A percentile compares a stretch with the other conserved stretches of the same genome.
Conservation (phyloP, 2,113 vertebrate genomes). For the Charadrius vociferus region DNA sequence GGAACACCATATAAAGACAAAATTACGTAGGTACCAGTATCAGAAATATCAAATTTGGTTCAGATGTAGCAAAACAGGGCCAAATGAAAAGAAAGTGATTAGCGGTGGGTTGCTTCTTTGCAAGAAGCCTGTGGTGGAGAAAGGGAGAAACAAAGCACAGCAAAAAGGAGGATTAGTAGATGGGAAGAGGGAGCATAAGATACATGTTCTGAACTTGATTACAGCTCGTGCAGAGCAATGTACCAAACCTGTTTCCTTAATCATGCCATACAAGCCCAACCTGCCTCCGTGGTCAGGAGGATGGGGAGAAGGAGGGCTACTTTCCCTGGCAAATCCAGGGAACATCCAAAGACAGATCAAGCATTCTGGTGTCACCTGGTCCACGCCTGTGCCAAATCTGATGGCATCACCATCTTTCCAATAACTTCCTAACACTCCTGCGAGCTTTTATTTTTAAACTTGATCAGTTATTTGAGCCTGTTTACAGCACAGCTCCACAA, state of each 20-base stretch:
- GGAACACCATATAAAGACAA: background rate
- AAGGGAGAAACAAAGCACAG: background rate
- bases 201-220: background rate
- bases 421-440: background rate
- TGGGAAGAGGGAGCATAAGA: background rate
- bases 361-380: background rate
- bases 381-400: background rate
- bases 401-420: background rate
- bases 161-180: background rate
- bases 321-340: background rate
- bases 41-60: background rate
- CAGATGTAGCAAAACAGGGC: background rate
- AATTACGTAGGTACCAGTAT: background rate
- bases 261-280: background rate
- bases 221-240: background rate
- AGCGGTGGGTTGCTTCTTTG: background rate
- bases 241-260: background rate
- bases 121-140: background rate
- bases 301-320: background rate
- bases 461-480: background rate
- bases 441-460: background rate
- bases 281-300: fast-evolving
- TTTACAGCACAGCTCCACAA: background rate
- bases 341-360: background rate
- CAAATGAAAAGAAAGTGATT: background rate